Evolutionary conservation across 2,113 vertebrate species (phyloP).

Genomic region (Numida meleagris): DNA sequence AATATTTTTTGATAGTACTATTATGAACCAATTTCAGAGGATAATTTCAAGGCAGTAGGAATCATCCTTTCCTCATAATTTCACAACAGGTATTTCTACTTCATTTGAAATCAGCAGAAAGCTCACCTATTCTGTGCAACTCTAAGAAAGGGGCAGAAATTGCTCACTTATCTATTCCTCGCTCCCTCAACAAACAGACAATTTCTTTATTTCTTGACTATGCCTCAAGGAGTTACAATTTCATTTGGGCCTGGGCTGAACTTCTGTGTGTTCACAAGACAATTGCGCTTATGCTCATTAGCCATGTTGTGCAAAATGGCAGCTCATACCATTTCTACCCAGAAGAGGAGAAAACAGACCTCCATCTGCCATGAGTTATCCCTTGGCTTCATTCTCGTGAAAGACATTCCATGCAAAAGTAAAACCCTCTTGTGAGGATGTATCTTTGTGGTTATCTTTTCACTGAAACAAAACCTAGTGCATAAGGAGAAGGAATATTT

Average conservation of each 20-base stretch:
- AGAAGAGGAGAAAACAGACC: not conserved
- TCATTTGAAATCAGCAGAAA: not conserved
- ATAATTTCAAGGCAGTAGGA: not conserved
- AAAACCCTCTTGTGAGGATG: not conserved
- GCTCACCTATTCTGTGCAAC: not conserved
- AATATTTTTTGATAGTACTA: not conserved
- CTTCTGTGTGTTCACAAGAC: not conserved
- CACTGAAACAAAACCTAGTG: not conserved
- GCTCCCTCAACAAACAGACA: not conserved
- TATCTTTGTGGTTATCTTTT: not conserved
- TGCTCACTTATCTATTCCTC: accelerated
- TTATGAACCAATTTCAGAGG: not conserved
- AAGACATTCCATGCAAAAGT: not conserved
- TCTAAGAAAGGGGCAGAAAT: not conserved
- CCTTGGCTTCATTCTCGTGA: not conserved
- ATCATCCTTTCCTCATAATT: not conserved
- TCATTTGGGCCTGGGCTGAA: accelerated
- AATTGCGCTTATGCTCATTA: not conserved
- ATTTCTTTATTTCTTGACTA: not conserved
- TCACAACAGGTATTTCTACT: not conserved
- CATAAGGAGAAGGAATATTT: not conserved
- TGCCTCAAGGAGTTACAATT: not conserved
- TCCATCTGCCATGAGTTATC: not conserved
- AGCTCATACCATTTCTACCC: not conserved
- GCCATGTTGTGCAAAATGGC: too few species aligned